phyloP scores from a whole-genome alignment of 2,888 invertebrate species.

The Synergus gifuensis region DNA sequence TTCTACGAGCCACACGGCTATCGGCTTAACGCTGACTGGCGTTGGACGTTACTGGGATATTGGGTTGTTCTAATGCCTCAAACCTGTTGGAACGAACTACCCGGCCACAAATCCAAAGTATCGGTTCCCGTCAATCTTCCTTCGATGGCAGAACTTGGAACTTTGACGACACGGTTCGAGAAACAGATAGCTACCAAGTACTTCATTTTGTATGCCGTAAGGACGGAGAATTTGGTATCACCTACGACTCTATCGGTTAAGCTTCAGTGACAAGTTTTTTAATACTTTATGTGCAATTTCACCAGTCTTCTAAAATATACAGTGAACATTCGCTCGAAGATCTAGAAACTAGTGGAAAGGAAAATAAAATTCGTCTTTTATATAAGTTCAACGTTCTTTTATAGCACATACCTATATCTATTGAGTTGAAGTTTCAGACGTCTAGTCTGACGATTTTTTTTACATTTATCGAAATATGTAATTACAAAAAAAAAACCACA shows the following conservation, averaged over 20 bases:
- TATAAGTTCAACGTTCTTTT: not conserved
- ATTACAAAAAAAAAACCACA: too few relatives aligned
- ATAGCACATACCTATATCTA: too few relatives aligned
- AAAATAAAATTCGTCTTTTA: not conserved
- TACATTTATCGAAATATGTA: too few relatives aligned
- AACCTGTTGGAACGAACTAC: not conserved
- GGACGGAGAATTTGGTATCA: not conserved
- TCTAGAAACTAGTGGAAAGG: not conserved
- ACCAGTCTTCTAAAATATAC: not conserved
- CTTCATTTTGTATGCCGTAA: conserved; percentile 17
- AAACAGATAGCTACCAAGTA: conserved; percentile 1
- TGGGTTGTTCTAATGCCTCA: not conserved
- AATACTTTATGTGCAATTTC: not conserved
- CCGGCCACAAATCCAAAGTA: not conserved
- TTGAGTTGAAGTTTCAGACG: too few relatives aligned
- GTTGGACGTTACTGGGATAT: not conserved
- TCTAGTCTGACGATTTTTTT: not conserved
- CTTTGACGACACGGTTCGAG: conserved; percentile 27
- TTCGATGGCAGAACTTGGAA: not conserved
- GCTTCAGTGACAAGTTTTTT: not conserved
- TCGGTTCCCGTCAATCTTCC: conserved; percentile 1
- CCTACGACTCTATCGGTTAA: not conserved
- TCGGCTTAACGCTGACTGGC: conserved; percentile 28
- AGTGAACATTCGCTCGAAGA: not conserved
- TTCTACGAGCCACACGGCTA: conserved; percentile 18